Base-by-base conservation (phyloP, 2,888 invertebrate species). In the Acanthopleura granulata region DNA sequence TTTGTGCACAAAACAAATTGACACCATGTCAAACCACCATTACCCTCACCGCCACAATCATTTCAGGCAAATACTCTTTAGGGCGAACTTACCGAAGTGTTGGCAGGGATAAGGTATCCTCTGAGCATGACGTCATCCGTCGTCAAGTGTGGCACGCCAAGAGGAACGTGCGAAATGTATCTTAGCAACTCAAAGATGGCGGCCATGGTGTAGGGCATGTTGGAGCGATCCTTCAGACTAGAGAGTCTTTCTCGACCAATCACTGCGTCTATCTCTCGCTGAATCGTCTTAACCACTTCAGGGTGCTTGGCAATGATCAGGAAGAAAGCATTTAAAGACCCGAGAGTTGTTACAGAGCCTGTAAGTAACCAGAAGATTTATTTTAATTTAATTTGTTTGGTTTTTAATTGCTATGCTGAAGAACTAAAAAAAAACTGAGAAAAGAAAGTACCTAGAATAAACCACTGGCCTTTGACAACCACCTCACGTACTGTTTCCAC, bases 181-280 rank as follows among this genome's bases (percentile, higher is more conserved):
- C 57, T 57, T 22, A 57, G 57, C 22, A 57, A 22, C 57, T 57
- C 57, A 57, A n/a, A 57, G 57, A 57, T 57, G n/a, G 57, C 22
- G 18, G 57, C 57, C 57, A 57, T 57, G 22, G 57, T 57, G 57
- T 57, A 57, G 18, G 57, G 57, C 57, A 57, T 57, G 1, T 57
- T 57, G 6, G 18, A 1, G 3, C 57, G 57, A 12, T 57, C 57
- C 22, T 57, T 18, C 22, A 57, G 22, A 12, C 57, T 57, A 18
- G 57, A 22, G 18, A 22, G 57, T n/a, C 57, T 18, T 1, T 22
- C 57, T 12, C 4, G 22, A 12, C 57, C 57, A 57, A 57, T 22
- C 18, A 57, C 57, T 1, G 18, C n/a, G 12, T 57, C 57, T n/a
- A 57, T 57, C 57, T 57, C 57, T 6, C 4, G 6, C 57, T 57